Conservation (phyloP, 1,140 invertebrate species). For the Metaphire vulgaris region DNA sequence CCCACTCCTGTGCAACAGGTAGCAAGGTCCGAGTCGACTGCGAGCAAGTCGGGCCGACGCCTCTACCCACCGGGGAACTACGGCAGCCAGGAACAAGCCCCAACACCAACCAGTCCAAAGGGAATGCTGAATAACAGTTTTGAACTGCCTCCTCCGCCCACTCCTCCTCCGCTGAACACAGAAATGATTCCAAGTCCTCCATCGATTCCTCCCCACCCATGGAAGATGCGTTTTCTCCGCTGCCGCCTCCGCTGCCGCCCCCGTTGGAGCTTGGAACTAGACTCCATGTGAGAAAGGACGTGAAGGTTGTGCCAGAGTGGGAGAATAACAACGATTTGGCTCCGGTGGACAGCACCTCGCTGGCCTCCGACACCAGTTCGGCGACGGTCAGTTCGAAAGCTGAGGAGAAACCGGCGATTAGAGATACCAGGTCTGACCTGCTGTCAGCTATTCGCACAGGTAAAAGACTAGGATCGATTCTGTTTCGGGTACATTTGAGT, state of each 20-base stretch:
- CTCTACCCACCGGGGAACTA: too few species aligned
- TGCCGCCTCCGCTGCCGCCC: background rate
- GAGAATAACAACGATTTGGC: conserved; percentile 33
- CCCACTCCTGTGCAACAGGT: background rate
- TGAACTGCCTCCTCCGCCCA: background rate
- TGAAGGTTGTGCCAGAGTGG: too few species aligned
- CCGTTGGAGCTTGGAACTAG: background rate
- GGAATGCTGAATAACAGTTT: background rate
- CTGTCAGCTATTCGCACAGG: conserved; percentile 86
- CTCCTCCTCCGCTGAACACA: background rate
- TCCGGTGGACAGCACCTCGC: conserved; percentile 24
- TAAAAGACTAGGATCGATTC: too few species aligned
- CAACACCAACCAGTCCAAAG: background rate
- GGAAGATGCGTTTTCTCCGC: background rate
- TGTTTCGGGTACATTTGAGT: too few species aligned
- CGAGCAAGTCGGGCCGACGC: background rate
- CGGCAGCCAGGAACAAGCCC: too few species aligned
- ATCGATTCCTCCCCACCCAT: background rate
- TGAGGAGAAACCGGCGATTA: conserved; percentile 29
- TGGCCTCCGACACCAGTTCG: conserved; percentile 35
- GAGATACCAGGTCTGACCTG: conserved; percentile 71
- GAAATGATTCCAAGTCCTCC: background rate
- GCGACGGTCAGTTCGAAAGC: background rate
- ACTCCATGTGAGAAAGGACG: too few species aligned
- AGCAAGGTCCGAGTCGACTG: background rate